phyloP scores from a whole-genome alignment of 1,140 invertebrate genomes.

The Sminthurides bifidus region DNA sequence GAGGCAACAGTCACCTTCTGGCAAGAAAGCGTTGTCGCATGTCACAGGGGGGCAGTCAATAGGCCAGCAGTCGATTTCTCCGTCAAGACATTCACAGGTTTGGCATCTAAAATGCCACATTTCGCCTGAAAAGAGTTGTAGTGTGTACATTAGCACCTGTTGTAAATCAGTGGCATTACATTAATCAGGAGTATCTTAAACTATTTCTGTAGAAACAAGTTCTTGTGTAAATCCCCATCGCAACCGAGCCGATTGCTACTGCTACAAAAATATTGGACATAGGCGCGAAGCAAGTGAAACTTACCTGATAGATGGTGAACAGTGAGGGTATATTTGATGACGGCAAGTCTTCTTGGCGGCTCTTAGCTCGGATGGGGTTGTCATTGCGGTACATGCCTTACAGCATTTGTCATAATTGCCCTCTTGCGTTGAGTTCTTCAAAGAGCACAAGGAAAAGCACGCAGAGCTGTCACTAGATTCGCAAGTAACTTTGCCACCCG shows the following conservation, averaged over 20 bases:
- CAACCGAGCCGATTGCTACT: neutral
- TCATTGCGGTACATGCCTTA: conserved; percentile 17
- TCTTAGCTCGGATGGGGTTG: too few relatives aligned
- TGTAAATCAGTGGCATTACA: neutral
- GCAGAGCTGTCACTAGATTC: conserved; percentile 1
- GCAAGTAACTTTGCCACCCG: conserved; percentile 17
- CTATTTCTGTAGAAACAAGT: too few relatives aligned
- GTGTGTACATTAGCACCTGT: neutral
- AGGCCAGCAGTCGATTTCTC: conserved; percentile 79
- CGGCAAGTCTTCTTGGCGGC: conserved; percentile 18
- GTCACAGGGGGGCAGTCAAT: conserved; percentile 62
- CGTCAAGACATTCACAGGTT: conserved; percentile 77
- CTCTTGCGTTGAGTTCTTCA: conserved; percentile 2
- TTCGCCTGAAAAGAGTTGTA: conserved; percentile 45
- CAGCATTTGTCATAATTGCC: conserved; percentile 16
- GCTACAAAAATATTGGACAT: neutral
- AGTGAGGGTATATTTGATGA: conserved; percentile 26
- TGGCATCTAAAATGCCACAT: conserved; percentile 80
- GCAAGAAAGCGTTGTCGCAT: conserved; percentile 53
- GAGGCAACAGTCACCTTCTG: conserved; percentile 56
- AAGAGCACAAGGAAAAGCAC: conserved; percentile 18
- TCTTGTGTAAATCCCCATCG: neutral
- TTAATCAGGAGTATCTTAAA: neutral
- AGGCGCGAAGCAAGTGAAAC: neutral
- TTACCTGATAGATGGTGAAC: conserved; percentile 24